Evolutionary conservation across 2,113 vertebrate species (phyloP).

Genomic region (Collichthys lucidus): DNA sequence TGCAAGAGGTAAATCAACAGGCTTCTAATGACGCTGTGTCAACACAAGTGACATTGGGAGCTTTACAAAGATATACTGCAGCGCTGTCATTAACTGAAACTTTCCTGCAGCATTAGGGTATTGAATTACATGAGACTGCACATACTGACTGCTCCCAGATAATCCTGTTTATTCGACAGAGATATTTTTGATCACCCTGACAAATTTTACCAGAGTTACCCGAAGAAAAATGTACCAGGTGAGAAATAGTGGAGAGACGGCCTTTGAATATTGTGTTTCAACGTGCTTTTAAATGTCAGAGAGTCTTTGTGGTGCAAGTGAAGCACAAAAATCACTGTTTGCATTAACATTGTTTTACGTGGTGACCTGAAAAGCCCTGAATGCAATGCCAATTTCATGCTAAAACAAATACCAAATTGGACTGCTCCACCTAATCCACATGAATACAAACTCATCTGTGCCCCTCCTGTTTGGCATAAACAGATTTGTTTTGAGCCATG

Average conservation of each 20-base stretch:
- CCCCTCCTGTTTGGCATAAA: background rate
- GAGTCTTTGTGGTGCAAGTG: background rate
- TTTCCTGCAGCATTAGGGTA: background rate
- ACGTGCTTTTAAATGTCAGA: background rate
- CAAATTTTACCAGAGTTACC: background rate
- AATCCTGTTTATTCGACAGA: background rate
- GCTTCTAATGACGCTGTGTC: slow-evolving; percentile 1
- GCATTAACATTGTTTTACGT: background rate
- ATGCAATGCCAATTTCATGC: background rate
- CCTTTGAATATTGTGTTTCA: background rate
- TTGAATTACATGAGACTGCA: background rate
- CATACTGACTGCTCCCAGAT: background rate
- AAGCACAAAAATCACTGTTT: background rate
- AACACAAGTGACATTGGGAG: background rate
- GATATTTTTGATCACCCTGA: background rate
- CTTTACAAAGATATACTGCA: background rate
- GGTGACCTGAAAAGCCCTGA: background rate
- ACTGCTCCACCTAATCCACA: background rate
- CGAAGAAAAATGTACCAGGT: slow-evolving; percentile 4
- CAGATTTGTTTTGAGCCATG: background rate
- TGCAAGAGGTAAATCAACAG: background rate
- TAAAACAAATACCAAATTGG: background rate
- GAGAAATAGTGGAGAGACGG: background rate
- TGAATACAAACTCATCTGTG: background rate
- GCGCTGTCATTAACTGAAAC: background rate